Conservation (phyloP, 2,113 vertebrate species). For the Mionectes macconnelli region DNA sequence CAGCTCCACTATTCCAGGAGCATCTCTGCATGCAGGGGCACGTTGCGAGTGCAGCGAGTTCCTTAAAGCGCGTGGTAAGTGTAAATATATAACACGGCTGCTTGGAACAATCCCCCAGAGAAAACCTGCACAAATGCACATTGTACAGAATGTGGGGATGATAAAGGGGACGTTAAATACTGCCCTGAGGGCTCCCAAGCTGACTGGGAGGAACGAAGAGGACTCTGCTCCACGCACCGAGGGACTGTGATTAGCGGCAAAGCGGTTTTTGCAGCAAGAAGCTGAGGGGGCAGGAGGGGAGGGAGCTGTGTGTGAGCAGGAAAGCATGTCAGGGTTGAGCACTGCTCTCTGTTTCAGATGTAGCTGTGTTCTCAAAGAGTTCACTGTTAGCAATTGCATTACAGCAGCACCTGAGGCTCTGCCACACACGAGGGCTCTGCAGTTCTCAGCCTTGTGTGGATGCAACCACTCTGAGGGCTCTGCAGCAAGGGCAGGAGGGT, state of each 20-base stretch:
- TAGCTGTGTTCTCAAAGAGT: neutral
- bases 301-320: fast-evolving
- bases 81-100: neutral
- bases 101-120: neutral
- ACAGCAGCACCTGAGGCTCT: neutral
- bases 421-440: neutral
- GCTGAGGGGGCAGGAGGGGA: neutral
- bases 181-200: neutral
- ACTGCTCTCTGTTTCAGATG: neutral
- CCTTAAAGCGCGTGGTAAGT: neutral
- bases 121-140: neutral
- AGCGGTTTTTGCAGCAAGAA: neutral
- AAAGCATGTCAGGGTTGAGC: neutral
- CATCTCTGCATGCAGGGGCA: neutral
- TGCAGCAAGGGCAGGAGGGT: neutral
- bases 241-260: neutral
- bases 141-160: neutral
- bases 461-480: neutral
- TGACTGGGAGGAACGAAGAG: neutral
- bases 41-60: fast-evolving
- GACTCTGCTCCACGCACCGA: fast-evolving
- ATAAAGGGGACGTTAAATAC: neutral
- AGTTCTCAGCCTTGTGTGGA: fast-evolving
- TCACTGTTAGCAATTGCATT: neutral
- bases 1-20: neutral